A percentile compares a stretch with the other conserved stretches of the same genome.
Conservation (phyloP, 2,888 invertebrate species). For the Brachynemurus nebulosus region DNA sequence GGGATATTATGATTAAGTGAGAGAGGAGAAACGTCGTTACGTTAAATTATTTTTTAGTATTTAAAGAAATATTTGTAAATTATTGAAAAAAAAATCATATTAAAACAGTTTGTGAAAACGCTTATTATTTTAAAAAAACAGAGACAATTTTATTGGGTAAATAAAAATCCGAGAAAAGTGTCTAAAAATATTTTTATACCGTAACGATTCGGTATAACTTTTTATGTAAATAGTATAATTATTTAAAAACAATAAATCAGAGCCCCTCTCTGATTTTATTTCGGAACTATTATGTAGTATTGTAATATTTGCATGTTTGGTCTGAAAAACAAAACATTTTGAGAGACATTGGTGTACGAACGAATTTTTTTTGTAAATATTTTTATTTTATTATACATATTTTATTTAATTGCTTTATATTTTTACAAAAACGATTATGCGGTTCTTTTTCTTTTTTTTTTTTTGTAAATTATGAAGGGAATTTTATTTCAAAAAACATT, state of each 20-base stretch:
- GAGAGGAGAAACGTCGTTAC: background rate
- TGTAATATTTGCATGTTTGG: slow-evolving; percentile 1
- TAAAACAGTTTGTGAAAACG: slow-evolving; percentile 10
- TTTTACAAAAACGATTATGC: background rate
- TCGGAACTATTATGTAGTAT: slow-evolving; percentile 1
- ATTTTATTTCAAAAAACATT: background rate
- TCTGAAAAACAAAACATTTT: background rate
- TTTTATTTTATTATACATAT: slow-evolving; percentile 4
- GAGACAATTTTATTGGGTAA: slow-evolving; percentile 1
- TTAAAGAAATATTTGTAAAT: slow-evolving; percentile 2
- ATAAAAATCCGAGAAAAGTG: background rate
- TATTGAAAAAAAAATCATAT: slow-evolving; percentile 2
- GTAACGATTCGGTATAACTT: slow-evolving; percentile 7
- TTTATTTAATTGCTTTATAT: background rate
- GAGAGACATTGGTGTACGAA: slow-evolving; percentile 2
- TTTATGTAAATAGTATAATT: slow-evolving; percentile 1
- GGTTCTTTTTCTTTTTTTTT: background rate
- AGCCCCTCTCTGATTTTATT: background rate
- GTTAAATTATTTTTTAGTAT: slow-evolving; percentile 8
- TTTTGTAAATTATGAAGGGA: background rate
- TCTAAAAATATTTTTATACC: slow-evolving; percentile 9
- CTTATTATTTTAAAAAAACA: slow-evolving; percentile 9
- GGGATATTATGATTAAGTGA: background rate
- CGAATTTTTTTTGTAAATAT: slow-evolving; percentile 2
- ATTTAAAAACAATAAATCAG: background rate